These are phyloP conservation scores for Molorchus minor DNA, from an alignment of 2,888 invertebrate species.

Conservation along the genomic window DNA sequence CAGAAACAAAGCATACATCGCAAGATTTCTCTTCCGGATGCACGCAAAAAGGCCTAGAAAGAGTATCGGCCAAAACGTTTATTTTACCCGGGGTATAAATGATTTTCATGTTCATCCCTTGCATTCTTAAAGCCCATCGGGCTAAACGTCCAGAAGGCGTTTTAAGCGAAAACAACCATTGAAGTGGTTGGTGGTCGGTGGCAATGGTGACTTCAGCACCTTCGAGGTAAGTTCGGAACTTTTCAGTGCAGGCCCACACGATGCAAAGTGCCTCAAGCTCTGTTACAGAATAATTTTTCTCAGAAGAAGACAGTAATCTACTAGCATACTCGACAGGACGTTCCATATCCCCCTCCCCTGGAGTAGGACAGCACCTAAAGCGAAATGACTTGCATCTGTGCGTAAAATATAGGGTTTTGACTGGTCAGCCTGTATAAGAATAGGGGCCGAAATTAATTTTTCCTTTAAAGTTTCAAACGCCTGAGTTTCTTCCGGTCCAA, in stretches of 20 bases:
- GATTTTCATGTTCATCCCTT: conserved; percentile 10
- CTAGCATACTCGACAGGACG: conserved; percentile 44
- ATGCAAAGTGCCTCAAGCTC: conserved; percentile 42
- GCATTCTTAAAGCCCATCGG: conserved; percentile 18
- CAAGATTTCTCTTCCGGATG: not conserved
- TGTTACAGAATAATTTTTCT: conserved; percentile 38
- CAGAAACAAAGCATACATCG: conserved; percentile 2
- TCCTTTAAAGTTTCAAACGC: conserved; percentile 33
- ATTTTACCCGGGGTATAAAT: conserved; percentile 10
- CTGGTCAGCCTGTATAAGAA: conserved; percentile 39
- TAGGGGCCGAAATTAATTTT: conserved; percentile 35
- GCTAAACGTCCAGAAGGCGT: conserved; percentile 26
- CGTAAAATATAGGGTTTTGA: conserved; percentile 38
- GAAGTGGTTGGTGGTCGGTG: conserved; percentile 62
- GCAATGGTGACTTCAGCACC: conserved; percentile 51
- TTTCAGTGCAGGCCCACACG: conserved; percentile 52
- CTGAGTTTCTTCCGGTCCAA: conserved; percentile 25
- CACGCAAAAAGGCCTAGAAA: conserved; percentile 3
- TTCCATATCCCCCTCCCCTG: conserved; percentile 39
- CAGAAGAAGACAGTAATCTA: conserved; percentile 29
- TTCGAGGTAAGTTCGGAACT: conserved; percentile 59
- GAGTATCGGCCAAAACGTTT: not conserved
- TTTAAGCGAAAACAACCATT: conserved; percentile 54
- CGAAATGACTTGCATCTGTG: conserved; percentile 46
- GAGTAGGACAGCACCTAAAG: conserved; percentile 38